Evolutionary conservation across 2,888 invertebrate genomes (phyloP), one percentile per base, ranked within the genome.

Genomic region (Neelides folsomi): DNA sequence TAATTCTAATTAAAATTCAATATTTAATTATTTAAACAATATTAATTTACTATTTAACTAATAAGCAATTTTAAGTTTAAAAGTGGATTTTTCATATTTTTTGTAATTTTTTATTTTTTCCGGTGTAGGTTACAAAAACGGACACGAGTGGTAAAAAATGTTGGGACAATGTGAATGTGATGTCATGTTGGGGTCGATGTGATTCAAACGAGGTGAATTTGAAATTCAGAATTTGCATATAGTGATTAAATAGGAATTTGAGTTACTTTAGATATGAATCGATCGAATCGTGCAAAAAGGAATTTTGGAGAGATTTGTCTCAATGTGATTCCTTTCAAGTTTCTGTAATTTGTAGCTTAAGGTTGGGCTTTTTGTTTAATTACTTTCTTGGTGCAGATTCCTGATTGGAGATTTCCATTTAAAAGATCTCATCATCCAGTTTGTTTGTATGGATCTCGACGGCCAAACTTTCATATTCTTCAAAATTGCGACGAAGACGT

Each of bases 371-470:
- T 48, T n/a, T 6, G 13, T 39, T 48, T 12, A 13, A 18, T 19
- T 37, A 13, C 12, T 18, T 7, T 15, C 6, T 18, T 56, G 48
- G 49, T 69, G 1, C 68, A 86, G 85, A 81, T 83, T 60, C 81
- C 86, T 0, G 87, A 89, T 71, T 89, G 86, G 82, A 79, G 84
- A 68, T 87, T 89, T 68, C 89, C 89, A 0, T 89, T 81, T 71
- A 89, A 88, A 69, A 79, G 82, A 57, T 85, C 86, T 0, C 79
- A 80, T 65, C 89, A 90, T 69, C 86, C 86, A 0, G 88, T 89
- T 1, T 90, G 89, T 70, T 80, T 82, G 41, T 87, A 88, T 68
- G 81, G 80, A 1, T 79, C 79, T 1, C 74, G 82, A 2, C 77
- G 76, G 55, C 77, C 79, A 47, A 77, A 80, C 1, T 76, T 79